Base-by-base conservation (phyloP, 30 jellyfish, hydroid and myxozoan genomes). In the Sanderia malayensis region DNA sequence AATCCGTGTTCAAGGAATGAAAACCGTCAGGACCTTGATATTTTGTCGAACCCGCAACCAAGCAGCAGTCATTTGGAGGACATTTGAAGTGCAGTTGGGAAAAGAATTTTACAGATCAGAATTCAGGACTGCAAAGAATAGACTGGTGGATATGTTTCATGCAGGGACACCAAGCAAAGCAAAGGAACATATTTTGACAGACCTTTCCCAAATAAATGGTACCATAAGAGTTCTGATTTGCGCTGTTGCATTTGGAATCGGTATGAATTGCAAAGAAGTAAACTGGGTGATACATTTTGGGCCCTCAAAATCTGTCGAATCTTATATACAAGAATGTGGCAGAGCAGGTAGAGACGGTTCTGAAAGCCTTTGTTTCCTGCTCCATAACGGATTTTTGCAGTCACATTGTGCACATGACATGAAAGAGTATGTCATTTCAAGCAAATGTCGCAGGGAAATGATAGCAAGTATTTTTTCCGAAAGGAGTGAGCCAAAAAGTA, bases 191-290 rank as follows among this genome's bases (percentile, higher is more conserved):
- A 41, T 77, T 44, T 57, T 31, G 21, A 21, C 41, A 34, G 73
- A 77, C 15, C 23, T 77, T 31, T 32, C 62, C 25, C 41, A 45
- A 11, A 44, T 18, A 11, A 31, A 44, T n/a, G 31, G 81, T 29
- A 31, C 32, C 20, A 31, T 77, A 26, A 41, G 73, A 34, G 52
- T 49, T 53, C 21, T 61, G 4, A 57, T 77, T 27, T 29, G 31
- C 73, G 63, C 89, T 13, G 37, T 58, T 22, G 89, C 89, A 31
- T 77, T 49, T 63, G 89, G 89, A 61, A 77, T 77, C 72, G 89
- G 89, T 61, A 49, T 77, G 47, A 68, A 77, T 41, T 62, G 80
- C 61, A 62, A 61, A 31, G 62, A 20, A 20, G 89, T 77, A 44
- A 30, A 47, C 61, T 20, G 81, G 59, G 67, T 44, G 19, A 31